These are phyloP conservation scores for Phyllotreta striolata DNA, from an alignment of 2,888 invertebrate species.

Conservation along the genomic window DNA sequence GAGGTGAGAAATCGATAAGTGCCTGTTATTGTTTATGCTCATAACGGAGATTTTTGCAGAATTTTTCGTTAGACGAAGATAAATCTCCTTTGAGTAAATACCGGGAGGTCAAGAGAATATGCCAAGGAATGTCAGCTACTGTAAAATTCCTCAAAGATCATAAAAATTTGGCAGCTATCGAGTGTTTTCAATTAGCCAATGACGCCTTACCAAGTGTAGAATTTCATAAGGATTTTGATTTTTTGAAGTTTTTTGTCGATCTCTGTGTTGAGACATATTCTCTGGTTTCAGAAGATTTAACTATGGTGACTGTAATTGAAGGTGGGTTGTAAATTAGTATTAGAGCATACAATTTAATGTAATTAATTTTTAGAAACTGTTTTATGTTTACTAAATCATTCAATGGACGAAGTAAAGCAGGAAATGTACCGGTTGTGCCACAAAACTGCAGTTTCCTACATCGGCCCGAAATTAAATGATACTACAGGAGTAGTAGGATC, in stretches of 20 bases:
- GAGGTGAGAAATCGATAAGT: conserved; percentile 55
- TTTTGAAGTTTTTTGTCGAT: conserved; percentile 60
- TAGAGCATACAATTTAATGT: neutral
- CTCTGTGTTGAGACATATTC: conserved; percentile 52
- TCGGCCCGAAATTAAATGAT: conserved; percentile 64
- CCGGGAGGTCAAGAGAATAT: conserved; percentile 59
- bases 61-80: conserved; percentile 58
- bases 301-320: conserved; percentile 41
- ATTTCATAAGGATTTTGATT: conserved; percentile 66
- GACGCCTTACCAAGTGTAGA: conserved; percentile 67
- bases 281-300: conserved; percentile 42
- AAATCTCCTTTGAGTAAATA: conserved; percentile 58
- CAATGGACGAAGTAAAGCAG: conserved; percentile 64
- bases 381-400: conserved; percentile 67
- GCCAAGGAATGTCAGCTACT: conserved; percentile 62
- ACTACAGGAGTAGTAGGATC: conserved; percentile 58
- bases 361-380: conserved; percentile 57
- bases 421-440: conserved; percentile 67
- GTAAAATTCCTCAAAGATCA: conserved; percentile 60
- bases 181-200: conserved; percentile 63
- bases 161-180: conserved; percentile 49
- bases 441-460: conserved; percentile 63
- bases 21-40: neutral
- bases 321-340: conserved; percentile 35
- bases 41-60: conserved; percentile 50